These are phyloP conservation scores for Diuraphis noxia DNA, from an alignment of 1,140 invertebrate genomes.

Conservation along the genomic window DNA sequence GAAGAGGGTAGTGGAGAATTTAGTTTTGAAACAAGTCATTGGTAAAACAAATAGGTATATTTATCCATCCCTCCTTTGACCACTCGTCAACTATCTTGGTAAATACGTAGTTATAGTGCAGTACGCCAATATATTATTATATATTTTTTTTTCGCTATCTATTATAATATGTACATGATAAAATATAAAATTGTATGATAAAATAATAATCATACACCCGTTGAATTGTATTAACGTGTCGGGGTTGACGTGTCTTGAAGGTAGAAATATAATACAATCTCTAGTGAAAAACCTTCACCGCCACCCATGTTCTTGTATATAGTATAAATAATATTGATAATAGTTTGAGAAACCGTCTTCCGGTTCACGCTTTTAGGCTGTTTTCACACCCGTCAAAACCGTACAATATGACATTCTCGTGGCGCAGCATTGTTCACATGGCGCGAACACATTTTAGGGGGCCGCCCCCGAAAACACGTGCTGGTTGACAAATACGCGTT, in stretches of 20 bases:
- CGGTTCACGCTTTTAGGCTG: neutral
- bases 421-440: slow-evolving; percentile 30
- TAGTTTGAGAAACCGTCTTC: neutral
- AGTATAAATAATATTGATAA: neutral
- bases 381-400: slow-evolving; percentile 25
- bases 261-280: neutral
- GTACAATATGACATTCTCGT: neutral
- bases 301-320: neutral
- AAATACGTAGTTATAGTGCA: neutral
- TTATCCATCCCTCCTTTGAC: neutral
- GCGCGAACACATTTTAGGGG: neutral
- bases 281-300: neutral
- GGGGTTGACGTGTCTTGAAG: neutral
- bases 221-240: neutral
- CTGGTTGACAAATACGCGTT: slow-evolving; percentile 34
- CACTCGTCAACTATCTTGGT: neutral
- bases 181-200: neutral
- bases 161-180: neutral
- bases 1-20: neutral
- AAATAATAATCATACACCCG: neutral
- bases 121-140: neutral
- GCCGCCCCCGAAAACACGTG: slow-evolving; percentile 13
- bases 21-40: neutral
- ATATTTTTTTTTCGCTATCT: neutral
- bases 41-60: neutral